Evolutionary conservation across 2,888 invertebrate species (phyloP).

Genomic region (Caenorhabditis sp.): DNA sequence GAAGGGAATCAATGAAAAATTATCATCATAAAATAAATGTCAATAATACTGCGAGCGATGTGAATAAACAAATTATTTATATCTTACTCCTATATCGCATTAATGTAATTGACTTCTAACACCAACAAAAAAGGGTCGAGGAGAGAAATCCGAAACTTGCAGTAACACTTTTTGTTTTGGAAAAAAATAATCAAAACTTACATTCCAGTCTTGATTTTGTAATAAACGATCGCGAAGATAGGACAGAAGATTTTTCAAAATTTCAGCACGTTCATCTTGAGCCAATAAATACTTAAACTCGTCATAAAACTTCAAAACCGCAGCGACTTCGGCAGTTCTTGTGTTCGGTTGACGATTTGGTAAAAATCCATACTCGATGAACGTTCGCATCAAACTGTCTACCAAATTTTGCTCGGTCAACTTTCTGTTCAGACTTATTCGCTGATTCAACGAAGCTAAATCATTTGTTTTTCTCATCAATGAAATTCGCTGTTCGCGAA

Average conservation of each 20-base stretch:
- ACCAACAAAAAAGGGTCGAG: too few species aligned
- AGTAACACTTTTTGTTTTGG: too few species aligned
- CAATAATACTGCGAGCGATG: too few species aligned
- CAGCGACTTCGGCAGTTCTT: slow-evolving; percentile 22
- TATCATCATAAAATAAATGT: too few species aligned
- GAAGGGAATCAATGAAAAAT: too few species aligned
- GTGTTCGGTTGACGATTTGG: background rate
- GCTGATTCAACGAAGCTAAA: slow-evolving; percentile 21
- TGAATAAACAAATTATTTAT: background rate
- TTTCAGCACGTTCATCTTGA: slow-evolving; percentile 30
- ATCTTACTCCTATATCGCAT: too few species aligned
- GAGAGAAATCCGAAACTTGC: too few species aligned
- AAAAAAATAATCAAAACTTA: too few species aligned
- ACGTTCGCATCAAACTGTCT: slow-evolving; percentile 22
- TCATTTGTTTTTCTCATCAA: slow-evolving; percentile 30
- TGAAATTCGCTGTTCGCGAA: slow-evolving; percentile 17
- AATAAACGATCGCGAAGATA: slow-evolving; percentile 20
- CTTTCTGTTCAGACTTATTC: slow-evolving; percentile 16
- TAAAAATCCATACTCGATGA: slow-evolving; percentile 30
- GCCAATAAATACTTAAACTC: slow-evolving; percentile 23
- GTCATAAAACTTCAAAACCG: slow-evolving; percentile 29
- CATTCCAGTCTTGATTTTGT: slow-evolving; percentile 30
- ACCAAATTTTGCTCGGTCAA: slow-evolving; percentile 28
- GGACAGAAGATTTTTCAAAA: slow-evolving; percentile 14
- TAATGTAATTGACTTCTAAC: too few species aligned